Evolutionary conservation across 2,113 vertebrate species (phyloP).

Genomic region (Callocephalon fimbriatum): DNA sequence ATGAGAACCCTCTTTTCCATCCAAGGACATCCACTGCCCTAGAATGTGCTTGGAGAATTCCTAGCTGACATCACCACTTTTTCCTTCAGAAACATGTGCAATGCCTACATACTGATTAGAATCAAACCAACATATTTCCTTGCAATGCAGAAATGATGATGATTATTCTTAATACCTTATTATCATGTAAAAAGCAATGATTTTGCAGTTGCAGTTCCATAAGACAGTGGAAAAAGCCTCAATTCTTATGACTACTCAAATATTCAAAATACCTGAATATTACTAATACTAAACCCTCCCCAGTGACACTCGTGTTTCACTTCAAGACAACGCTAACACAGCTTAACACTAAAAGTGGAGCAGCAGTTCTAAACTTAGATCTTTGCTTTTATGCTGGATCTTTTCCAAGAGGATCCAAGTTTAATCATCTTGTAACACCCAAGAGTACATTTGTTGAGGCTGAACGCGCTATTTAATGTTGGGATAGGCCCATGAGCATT

Average conservation of each 20-base stretch:
- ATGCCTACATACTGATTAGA: not conserved
- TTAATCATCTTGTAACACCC: not conserved
- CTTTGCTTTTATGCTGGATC: not conserved
- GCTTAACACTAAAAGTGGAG: not conserved
- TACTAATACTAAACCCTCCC: not conserved
- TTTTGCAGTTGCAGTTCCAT: not conserved
- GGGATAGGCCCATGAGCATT: not conserved
- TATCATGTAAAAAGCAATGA: not conserved
- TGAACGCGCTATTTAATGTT: not conserved
- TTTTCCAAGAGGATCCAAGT: not conserved
- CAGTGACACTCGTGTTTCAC: not conserved
- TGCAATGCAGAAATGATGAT: not conserved
- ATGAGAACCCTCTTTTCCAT: not conserved
- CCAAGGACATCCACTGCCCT: not conserved
- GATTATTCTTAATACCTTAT: not conserved
- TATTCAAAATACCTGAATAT: not conserved
- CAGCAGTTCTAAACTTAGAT: not conserved
- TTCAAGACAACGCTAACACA: not conserved
- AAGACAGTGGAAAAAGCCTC: not conserved
- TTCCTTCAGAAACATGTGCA: not conserved
- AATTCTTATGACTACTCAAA: not conserved
- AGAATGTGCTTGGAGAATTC: not conserved
- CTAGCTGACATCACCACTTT: fast-evolving
- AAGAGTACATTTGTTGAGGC: not conserved
- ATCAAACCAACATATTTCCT: not conserved